Conservation (phyloP, 2,888 invertebrate species). For the Schizaphis graminum region DNA sequence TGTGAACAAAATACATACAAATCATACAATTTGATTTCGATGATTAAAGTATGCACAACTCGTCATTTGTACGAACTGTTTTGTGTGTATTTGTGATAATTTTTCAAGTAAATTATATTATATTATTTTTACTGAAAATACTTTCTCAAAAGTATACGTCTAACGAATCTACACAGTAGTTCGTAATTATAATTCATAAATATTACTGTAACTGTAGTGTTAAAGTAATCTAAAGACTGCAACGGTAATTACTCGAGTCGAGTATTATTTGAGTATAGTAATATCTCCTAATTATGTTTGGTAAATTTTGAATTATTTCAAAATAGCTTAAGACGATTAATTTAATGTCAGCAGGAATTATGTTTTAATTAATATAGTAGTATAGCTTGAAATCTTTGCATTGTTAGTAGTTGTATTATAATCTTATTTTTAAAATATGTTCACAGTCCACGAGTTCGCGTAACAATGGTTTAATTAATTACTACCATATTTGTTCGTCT, state of each 20-base stretch:
- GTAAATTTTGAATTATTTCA: slow-evolving; percentile 11
- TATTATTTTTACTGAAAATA: not conserved
- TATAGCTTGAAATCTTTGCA: not conserved
- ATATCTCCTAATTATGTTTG: not conserved
- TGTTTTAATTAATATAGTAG: slow-evolving; percentile 16
- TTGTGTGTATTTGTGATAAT: not conserved
- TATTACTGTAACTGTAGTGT: not conserved
- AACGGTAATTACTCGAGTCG: slow-evolving; percentile 14
- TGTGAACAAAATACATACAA: not conserved
- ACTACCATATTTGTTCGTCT: not conserved
- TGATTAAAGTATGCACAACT: not conserved
- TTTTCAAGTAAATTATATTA: not conserved
- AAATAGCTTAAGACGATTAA: not conserved
- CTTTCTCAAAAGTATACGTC: not conserved
- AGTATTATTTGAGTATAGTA: slow-evolving; percentile 20
- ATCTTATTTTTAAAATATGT: slow-evolving; percentile 10
- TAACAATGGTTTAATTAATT: not conserved
- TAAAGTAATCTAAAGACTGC: slow-evolving; percentile 17
- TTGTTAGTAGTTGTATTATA: slow-evolving; percentile 5
- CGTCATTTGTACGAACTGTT: not conserved
- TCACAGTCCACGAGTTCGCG: not conserved
- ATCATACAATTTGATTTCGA: not conserved
- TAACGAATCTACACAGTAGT: not conserved
- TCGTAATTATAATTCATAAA: not conserved
- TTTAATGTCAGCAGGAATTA: slow-evolving; percentile 3